These are phyloP conservation scores for Dolichallabes microphthalmus DNA, from an alignment of 2,113 vertebrate species.

Conservation along the genomic window DNA sequence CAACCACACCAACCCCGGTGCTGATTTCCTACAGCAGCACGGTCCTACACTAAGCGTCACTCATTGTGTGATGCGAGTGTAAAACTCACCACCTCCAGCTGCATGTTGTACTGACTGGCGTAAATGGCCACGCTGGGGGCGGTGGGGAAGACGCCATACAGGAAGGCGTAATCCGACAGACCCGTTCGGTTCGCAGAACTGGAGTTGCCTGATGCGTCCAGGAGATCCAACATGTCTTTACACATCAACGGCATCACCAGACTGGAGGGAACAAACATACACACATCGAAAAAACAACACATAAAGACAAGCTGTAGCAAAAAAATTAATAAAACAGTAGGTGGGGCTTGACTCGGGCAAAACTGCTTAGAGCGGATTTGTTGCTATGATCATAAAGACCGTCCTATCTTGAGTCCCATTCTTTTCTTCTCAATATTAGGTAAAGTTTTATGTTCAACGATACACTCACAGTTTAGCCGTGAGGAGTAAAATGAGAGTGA, in stretches of 20 bases:
- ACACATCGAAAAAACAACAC: not conserved
- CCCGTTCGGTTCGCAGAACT: conserved; percentile 85
- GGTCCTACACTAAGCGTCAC: not conserved
- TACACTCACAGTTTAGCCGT: conserved; percentile 96
- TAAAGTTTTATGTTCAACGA: not conserved
- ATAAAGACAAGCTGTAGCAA: not conserved
- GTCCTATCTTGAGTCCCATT: not conserved
- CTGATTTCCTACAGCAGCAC: not conserved
- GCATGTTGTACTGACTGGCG: conserved; percentile 92
- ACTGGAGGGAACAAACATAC: conserved; percentile 65
- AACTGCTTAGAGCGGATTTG: too few relatives aligned
- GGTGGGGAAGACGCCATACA: conserved; percentile 94
- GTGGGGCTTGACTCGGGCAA: not conserved
- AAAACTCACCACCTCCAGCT: conserved; percentile 93
- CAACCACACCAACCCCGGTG: not conserved
- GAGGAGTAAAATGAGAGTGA: conserved; percentile 92
- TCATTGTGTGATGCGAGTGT: not conserved
- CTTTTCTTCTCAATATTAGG: not conserved
- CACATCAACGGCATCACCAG: conserved; percentile 92
- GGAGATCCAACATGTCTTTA: conserved; percentile 93
- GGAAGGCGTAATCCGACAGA: conserved; percentile 94
- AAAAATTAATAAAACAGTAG: not conserved
- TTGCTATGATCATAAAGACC: not conserved
- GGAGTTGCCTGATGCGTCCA: conserved; percentile 77
- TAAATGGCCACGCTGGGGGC: conserved; percentile 96